These are phyloP conservation scores for Oriolus oriolus DNA, from an alignment of 2,113 vertebrate genomes.

Conservation along the genomic window DNA sequence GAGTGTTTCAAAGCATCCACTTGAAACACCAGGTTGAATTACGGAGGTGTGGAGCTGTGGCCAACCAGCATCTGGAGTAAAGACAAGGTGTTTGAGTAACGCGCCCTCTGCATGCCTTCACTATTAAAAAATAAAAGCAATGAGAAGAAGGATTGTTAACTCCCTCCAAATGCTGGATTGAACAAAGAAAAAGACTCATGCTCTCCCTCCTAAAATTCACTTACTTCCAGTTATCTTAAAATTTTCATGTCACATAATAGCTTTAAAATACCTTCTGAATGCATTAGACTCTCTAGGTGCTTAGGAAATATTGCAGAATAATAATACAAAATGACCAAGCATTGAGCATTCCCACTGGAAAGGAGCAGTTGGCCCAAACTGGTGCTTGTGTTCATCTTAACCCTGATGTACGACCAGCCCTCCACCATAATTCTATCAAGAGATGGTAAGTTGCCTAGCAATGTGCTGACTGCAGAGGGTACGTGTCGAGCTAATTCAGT, in stretches of 20 bases:
- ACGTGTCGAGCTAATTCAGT: conserved; percentile 43
- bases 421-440: conserved; percentile 50
- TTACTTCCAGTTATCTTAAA: conserved; percentile 62
- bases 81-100: neutral
- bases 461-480: conserved; percentile 23
- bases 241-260: conserved; percentile 30
- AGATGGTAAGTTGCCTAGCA: conserved; percentile 60
- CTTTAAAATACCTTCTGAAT: conserved; percentile 39
- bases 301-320: conserved; percentile 22
- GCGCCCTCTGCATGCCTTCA: conserved; percentile 29
- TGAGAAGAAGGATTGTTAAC: neutral
- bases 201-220: neutral
- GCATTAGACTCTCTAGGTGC: conserved; percentile 4
- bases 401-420: conserved; percentile 47
- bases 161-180: neutral
- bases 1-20: neutral
- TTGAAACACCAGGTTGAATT: neutral
- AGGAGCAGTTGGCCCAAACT: conserved; percentile 54
- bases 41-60: neutral
- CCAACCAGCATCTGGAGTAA: neutral
- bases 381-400: conserved; percentile 58
- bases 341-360: conserved; percentile 43
- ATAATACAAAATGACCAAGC: neutral
- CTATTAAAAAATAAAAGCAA: conserved; percentile 39
- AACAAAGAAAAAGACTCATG: neutral